A percentile compares a stretch with the other conserved stretches of the same genome.
Conservation (phyloP, 2,113 vertebrate species). For the Hassar affinis region DNA sequence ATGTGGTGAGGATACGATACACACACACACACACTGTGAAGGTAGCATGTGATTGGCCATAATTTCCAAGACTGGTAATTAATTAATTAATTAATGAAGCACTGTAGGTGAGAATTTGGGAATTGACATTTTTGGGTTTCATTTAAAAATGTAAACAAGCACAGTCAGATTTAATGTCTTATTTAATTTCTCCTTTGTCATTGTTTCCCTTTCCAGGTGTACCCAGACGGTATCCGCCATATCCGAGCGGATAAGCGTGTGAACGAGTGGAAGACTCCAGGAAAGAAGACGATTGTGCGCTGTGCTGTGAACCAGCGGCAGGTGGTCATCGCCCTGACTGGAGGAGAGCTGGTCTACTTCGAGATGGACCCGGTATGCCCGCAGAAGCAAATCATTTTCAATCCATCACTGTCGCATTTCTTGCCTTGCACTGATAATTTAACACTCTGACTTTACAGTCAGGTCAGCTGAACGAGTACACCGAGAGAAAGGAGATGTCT, state of each 20-base stretch:
- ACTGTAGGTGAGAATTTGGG: neutral
- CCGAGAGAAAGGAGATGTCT: constrained; percentile 97
- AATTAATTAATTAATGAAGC: neutral
- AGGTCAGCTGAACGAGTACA: constrained; percentile 97
- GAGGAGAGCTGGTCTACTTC: constrained; percentile 97
- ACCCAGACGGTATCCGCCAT: constrained; percentile 95
- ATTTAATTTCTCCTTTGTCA: neutral
- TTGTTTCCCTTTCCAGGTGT: constrained; percentile 75
- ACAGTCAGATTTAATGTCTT: neutral
- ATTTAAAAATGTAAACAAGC: neutral
- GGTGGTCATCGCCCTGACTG: constrained; percentile 96
- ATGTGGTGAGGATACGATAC: neutral
- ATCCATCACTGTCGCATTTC: neutral
- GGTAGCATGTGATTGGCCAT: neutral
- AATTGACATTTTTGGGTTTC: neutral
- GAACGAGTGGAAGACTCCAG: constrained; percentile 98
- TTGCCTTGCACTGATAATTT: neutral
- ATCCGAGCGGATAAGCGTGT: constrained; percentile 97
- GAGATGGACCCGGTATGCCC: constrained; percentile 96
- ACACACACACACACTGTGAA: too few species aligned
- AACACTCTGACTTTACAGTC: constrained; percentile 71
- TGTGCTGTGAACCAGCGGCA: constrained; percentile 98
- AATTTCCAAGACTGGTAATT: neutral
- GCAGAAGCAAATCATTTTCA: neutral
- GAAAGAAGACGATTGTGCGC: constrained; percentile 96